Conservation (phyloP, 2,113 vertebrate genomes). For the Ivindomyrus marchei region DNA sequence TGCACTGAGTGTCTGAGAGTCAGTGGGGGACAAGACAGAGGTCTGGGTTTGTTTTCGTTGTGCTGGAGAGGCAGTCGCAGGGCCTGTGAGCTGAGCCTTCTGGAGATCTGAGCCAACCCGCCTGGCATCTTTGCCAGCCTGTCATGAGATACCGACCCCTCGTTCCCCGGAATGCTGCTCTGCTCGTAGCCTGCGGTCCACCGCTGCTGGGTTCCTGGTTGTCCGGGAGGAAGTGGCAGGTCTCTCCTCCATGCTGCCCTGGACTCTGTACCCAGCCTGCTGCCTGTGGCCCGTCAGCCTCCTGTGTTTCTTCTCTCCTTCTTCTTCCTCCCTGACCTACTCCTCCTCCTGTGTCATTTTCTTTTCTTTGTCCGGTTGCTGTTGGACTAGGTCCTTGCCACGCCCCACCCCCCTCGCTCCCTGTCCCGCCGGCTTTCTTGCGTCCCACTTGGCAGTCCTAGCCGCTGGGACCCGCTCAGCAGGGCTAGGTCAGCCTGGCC, state of each 20-base stretch:
- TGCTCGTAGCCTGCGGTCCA: neutral
- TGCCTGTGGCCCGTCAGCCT: neutral
- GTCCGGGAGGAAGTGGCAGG: neutral
- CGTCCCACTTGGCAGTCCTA: neutral
- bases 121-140: neutral
- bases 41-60: neutral
- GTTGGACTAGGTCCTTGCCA: neutral
- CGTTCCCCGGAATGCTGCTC: neutral
- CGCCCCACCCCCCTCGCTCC: neutral
- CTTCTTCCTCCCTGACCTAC: neutral
- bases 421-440: neutral
- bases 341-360: neutral
- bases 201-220: neutral
- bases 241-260: neutral
- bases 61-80: neutral
- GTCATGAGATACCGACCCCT: neutral
- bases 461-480: neutral
- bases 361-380: neutral
- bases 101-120: neutral
- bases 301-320: neutral
- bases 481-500: neutral
- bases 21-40: neutral
- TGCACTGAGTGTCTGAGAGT: neutral
- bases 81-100: neutral
- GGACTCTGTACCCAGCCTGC: neutral